Evolutionary conservation across 2,888 invertebrate species (phyloP).

Genomic region (Cinara cedri): DNA sequence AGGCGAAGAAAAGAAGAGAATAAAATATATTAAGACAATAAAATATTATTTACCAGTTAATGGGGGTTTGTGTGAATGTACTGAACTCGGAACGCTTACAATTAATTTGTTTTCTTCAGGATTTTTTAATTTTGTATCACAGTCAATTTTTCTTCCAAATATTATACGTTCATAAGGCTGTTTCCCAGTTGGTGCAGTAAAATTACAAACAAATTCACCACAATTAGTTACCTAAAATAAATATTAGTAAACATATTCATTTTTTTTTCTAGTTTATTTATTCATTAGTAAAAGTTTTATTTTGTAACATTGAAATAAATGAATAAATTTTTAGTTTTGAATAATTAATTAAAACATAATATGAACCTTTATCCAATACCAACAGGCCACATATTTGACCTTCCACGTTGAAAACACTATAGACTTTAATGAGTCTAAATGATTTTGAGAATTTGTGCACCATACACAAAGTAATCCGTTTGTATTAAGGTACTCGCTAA

Average conservation of each 20-base stretch:
- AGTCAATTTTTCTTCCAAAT: constrained; percentile 65
- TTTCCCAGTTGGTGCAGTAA: constrained; percentile 73
- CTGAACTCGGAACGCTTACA: constrained; percentile 84
- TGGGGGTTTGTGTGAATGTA: constrained; percentile 96
- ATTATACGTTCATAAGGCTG: constrained; percentile 87
- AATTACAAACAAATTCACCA: constrained; percentile 73
- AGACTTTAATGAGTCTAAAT: constrained; percentile 72
- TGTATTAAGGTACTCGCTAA: constrained; percentile 69
- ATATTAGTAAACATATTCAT: no score
- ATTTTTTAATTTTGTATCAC: constrained; percentile 55
- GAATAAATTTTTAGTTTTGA: background rate
- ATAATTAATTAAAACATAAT: background rate
- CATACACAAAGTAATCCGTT: constrained; percentile 81
- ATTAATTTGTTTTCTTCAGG: constrained; percentile 68
- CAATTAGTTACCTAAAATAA: constrained; percentile 69
- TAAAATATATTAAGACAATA: background rate
- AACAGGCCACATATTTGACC: constrained; percentile 72
- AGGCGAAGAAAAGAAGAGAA: no score
- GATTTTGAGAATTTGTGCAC: constrained; percentile 86
- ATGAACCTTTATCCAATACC: constrained; percentile 92
- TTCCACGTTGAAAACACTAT: constrained; percentile 82
- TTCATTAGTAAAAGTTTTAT: no score
- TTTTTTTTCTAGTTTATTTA: no score
- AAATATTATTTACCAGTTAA: constrained; percentile 68
- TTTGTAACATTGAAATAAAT: no score